These are phyloP conservation scores for Oncopodura yosiiana DNA, from an alignment of 1,140 invertebrate species.

Conservation along the genomic window DNA sequence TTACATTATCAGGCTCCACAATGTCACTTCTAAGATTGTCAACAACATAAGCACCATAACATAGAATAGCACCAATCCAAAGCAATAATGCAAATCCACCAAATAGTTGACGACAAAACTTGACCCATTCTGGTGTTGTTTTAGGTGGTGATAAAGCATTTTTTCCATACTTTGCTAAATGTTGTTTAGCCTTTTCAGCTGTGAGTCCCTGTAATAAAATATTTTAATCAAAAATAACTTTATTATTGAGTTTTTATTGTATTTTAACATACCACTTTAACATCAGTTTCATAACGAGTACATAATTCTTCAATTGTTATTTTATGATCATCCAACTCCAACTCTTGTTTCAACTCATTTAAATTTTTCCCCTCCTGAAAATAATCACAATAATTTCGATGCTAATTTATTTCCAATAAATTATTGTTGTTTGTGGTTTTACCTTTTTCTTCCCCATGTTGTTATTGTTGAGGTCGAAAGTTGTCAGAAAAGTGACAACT, in stretches of 20 bases:
- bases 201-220: slow-evolving; percentile 46
- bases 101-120: slow-evolving; percentile 55
- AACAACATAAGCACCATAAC: slow-evolving; percentile 55
- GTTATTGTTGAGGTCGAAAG: too few relatives aligned
- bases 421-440: too few relatives aligned
- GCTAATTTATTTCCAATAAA: too few relatives aligned
- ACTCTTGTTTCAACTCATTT: slow-evolving; percentile 94
- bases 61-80: slow-evolving; percentile 66
- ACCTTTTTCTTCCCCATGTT: too few relatives aligned
- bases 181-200: slow-evolving; percentile 44
- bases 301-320: slow-evolving; percentile 90
- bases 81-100: slow-evolving; percentile 63
- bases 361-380: slow-evolving; percentile 76
- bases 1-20: slow-evolving; percentile 43
- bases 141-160: slow-evolving; percentile 58
- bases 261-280: slow-evolving; percentile 70
- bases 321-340: slow-evolving; percentile 96
- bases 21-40: slow-evolving; percentile 41
- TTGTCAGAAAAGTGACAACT: too few relatives aligned
- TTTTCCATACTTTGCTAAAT: slow-evolving; percentile 52
- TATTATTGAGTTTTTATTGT: too few relatives aligned
- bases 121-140: slow-evolving; percentile 54
- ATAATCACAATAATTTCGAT: too few relatives aligned
- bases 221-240: too few relatives aligned
- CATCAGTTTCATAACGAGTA: slow-evolving; percentile 86